Evolutionary conservation across 1,140 invertebrate genomes (phyloP), one percentile per base, ranked within the genome.

Genomic region (Cherax quadricarinatus): DNA sequence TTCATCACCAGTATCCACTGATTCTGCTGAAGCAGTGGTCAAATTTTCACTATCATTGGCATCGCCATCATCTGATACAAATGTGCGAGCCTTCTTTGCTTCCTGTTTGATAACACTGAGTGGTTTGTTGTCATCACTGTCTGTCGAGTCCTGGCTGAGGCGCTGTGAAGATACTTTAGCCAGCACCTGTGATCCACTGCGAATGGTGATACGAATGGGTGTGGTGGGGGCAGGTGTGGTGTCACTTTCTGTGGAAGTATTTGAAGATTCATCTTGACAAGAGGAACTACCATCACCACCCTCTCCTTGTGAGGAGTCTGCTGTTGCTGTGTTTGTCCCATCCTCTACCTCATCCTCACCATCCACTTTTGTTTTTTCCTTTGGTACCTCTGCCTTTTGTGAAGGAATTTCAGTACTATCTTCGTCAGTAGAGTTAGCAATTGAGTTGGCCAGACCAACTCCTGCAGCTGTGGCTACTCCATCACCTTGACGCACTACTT

Each of bases 181-280:
- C 91, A 97, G 95, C 78, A 97, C 95, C 94, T 97, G 96, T 95
- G 97, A 97, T 14, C 97, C 97, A 95, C 97, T 97, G 94, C 96
- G 96, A 95, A 94, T 96, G 96, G 84, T 96, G 96, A 97, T 96
- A 18, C 89, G 83, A n/a, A 92, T 93, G 51, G 90, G 70, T 51
- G 90, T 93, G 66, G 87, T 92, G 60, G 87, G 86, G 16, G 62
- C 80, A 30, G 85, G 84, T 60, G 57, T 53, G 48, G 16, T 86
- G 57, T 88, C 89, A 78, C 88, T 93, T 57, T 83, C 88, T 57
- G 80, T 92, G 14, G 82, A 89, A 14, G 83, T 85, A 62, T 86
- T 92, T 75, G 73, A 85, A 41, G 81, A 88, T 60, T 87, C 88
- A 73, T 92, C 93, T 53, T 82, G 80, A n/a, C n/a, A 53, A 4